Percentiles rank a stretch among this genome's conserved stretches.
Evolutionary conservation across 2,113 vertebrate genomes (phyloP).

Genomic region (Dendropsophus ebraccatus): DNA sequence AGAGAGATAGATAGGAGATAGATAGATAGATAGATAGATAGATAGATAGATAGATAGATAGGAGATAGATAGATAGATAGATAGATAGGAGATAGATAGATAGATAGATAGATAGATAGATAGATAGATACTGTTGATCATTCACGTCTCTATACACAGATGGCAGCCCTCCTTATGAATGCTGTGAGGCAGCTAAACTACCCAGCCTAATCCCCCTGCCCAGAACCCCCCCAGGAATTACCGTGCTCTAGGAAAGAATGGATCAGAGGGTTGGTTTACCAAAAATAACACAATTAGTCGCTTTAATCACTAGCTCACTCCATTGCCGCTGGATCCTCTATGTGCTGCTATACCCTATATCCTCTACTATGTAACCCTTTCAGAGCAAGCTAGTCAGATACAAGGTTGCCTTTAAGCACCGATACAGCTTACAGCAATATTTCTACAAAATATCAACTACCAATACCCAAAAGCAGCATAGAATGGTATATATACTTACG

Average conservation of each 20-base stretch:
- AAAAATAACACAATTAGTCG: neutral
- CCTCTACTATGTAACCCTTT: slow-evolving; percentile 22
- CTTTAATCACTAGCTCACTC: neutral
- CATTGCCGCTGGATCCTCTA: neutral
- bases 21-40: slow-evolving; percentile 7
- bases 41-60: slow-evolving; percentile 6
- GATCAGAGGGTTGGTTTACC: neutral
- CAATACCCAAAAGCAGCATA: neutral
- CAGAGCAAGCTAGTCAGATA: neutral
- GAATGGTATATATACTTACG: slow-evolving; percentile 14
- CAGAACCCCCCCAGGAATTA: neutral
- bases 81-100: neutral
- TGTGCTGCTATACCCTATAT: no score
- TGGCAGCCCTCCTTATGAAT: neutral
- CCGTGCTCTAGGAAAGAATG: neutral
- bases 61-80: slow-evolving; percentile 1
- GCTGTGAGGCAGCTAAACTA: neutral
- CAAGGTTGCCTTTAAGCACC: neutral
- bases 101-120: neutral
- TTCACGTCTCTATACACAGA: neutral
- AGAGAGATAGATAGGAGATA: no score
- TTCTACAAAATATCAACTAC: neutral
- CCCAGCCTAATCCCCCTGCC: neutral
- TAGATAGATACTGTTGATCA: neutral
- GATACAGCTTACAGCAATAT: neutral